Percentiles rank a stretch among this genome's conserved stretches.
Evolutionary conservation across 2,113 vertebrate genomes (phyloP).

Genomic region (Lophotis ruficrista): DNA sequence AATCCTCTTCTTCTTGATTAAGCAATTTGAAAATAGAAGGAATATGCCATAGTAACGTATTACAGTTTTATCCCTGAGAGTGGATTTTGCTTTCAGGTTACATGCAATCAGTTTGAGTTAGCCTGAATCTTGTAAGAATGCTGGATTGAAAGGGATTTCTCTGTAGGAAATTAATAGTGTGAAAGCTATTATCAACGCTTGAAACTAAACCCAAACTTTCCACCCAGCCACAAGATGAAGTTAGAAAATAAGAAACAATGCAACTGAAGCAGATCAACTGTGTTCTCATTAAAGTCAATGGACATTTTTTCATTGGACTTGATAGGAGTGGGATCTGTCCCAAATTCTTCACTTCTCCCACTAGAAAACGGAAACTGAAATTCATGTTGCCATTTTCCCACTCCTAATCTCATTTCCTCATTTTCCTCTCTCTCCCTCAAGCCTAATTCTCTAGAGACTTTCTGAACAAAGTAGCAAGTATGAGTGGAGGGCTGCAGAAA

Average conservation of each 20-base stretch:
- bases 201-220: not conserved
- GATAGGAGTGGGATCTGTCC: constrained; percentile 1
- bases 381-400: not conserved
- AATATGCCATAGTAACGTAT: not conserved
- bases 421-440: constrained; percentile 23
- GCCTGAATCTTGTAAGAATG: not conserved
- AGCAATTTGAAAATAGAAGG: not conserved
- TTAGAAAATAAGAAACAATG: constrained; percentile 35
- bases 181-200: not conserved
- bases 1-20: not conserved
- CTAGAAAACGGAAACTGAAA: constrained; percentile 47
- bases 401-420: constrained; percentile 63
- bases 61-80: not conserved
- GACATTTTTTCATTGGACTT: not conserved
- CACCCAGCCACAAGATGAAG: not conserved
- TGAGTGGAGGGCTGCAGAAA: not conserved
- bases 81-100: not conserved
- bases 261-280: not conserved
- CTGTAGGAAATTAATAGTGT: not conserved
- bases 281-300: constrained; percentile 13
- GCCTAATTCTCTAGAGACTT: not conserved
- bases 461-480: constrained; percentile 12
- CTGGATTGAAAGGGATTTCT: constrained; percentile 1
- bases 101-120: not conserved
- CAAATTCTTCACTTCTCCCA: constrained; percentile 25